A percentile compares a stretch with the other conserved stretches of the same genome.
Conservation (phyloP, 1,140 invertebrate genomes). For the Meteorus sp. region DNA sequence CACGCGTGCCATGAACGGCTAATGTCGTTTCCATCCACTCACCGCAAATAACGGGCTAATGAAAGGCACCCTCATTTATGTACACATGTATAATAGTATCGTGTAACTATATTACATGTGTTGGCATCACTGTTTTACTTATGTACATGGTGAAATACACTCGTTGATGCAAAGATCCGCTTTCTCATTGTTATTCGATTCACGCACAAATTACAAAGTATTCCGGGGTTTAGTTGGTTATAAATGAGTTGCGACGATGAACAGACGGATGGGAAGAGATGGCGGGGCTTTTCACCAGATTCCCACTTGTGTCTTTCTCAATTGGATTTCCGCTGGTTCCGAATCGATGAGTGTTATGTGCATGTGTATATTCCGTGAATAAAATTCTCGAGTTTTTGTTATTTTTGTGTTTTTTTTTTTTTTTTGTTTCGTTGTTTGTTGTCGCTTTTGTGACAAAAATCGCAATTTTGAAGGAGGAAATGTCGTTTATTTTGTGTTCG, state of each 20-base stretch:
- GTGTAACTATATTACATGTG: too few relatives aligned
- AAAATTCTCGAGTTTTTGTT: too few relatives aligned
- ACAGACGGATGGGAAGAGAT: too few relatives aligned
- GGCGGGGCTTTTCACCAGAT: slow-evolving; percentile 1
- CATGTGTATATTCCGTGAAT: too few relatives aligned
- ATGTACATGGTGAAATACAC: slow-evolving; percentile 6
- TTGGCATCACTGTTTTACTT: not conserved
- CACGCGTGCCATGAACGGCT: slow-evolving; percentile 16
- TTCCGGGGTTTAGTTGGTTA: not conserved
- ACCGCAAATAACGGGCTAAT: slow-evolving; percentile 7
- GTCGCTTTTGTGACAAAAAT: too few relatives aligned
- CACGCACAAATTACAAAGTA: slow-evolving; percentile 4
- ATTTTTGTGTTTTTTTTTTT: not conserved
- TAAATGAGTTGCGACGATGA: slow-evolving; percentile 16
- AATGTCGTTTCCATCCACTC: slow-evolving; percentile 14
- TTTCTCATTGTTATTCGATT: slow-evolving; percentile 26
- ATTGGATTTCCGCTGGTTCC: not conserved
- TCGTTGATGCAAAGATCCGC: slow-evolving; percentile 23
- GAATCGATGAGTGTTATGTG: too few relatives aligned
- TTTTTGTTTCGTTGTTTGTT: not conserved
- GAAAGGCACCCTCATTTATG: slow-evolving; percentile 6
- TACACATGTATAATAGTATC: not conserved
- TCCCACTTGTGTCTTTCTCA: not conserved
- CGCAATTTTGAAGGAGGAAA: too few relatives aligned
- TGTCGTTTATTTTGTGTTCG: too few relatives aligned